A percentile compares a stretch with the other conserved stretches of the same genome.
phyloP scores from a whole-genome alignment of 2,113 vertebrate species.

The Anoura caudifer region DNA sequence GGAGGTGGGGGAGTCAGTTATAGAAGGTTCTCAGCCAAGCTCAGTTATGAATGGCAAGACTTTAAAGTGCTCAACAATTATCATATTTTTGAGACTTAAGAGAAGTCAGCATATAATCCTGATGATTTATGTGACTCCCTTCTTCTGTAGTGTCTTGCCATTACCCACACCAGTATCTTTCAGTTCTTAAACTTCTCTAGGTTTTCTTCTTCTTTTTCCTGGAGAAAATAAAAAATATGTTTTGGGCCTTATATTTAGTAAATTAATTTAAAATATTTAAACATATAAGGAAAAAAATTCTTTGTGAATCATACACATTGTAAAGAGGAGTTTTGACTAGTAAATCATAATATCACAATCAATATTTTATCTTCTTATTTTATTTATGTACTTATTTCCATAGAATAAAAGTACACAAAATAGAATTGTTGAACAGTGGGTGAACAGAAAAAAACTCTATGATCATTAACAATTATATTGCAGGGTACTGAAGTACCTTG shows the following conservation, averaged over 20 bases:
- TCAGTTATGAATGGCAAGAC: neutral
- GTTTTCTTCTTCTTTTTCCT: slow-evolving; percentile 6
- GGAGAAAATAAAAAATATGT: slow-evolving; percentile 57
- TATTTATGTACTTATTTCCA: slow-evolving; percentile 26
- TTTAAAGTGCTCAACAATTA: slow-evolving; percentile 59
- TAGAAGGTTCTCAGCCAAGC: too few species aligned
- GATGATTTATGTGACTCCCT: slow-evolving; percentile 51
- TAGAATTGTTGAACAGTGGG: slow-evolving; percentile 60
- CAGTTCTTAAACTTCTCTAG: slow-evolving; percentile 30
- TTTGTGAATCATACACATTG: slow-evolving; percentile 71
- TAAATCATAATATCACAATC: slow-evolving; percentile 74
- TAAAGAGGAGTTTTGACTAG: slow-evolving; percentile 68
- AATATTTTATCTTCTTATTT: slow-evolving; percentile 67
- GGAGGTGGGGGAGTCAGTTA: too few species aligned
- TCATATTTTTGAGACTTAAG: slow-evolving; percentile 48
- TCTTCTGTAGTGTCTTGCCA: slow-evolving; percentile 24
- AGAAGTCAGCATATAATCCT: neutral
- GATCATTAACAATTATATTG: slow-evolving; percentile 20
- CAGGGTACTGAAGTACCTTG: accelerated
- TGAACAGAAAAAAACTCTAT: slow-evolving; percentile 27
- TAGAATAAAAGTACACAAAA: slow-evolving; percentile 50
- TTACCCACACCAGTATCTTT: neutral
- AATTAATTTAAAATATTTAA: slow-evolving; percentile 73
- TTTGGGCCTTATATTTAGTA: slow-evolving; percentile 53
- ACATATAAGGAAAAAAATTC: slow-evolving; percentile 60